phyloP scores from a whole-genome alignment of 2,113 vertebrate genomes.

The Riparia riparia region DNA sequence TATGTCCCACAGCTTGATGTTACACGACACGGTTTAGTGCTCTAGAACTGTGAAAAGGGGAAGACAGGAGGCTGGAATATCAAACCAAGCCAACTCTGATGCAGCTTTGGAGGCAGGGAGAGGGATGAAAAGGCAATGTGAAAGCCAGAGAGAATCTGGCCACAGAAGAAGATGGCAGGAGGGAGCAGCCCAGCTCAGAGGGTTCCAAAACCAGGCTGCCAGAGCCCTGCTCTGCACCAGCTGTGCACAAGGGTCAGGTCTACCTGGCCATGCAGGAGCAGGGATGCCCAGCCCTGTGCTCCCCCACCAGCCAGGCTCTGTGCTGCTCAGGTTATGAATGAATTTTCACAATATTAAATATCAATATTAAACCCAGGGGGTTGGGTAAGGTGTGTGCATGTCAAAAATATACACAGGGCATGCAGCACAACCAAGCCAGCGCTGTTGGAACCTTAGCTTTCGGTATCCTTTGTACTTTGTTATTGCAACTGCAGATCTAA shows the following conservation, averaged over 20 bases:
- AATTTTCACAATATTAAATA: neutral
- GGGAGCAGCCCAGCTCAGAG: too few relatives aligned
- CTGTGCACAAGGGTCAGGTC: neutral
- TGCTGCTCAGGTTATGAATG: rapidly evolving
- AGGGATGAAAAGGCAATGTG: rapidly evolving
- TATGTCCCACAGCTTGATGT: rapidly evolving
- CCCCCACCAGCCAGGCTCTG: neutral
- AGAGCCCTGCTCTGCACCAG: rapidly evolving
- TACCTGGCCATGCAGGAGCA: neutral
- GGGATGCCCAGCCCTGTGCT: neutral
- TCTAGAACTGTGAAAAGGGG: neutral
- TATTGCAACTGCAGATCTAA: neutral
- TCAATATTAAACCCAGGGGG: neutral
- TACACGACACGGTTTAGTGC: neutral
- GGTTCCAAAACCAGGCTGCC: neutral
- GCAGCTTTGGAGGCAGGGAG: neutral
- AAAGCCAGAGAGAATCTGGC: neutral
- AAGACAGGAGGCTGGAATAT: neutral
- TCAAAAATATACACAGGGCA: neutral
- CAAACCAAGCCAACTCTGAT: neutral
- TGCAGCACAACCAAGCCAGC: neutral
- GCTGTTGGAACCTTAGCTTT: neutral
- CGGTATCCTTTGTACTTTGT: neutral
- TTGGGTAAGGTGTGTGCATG: neutral
- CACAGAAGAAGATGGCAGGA: neutral